phyloP scores from a whole-genome alignment of 30 jellyfish, hydroid and myxozoan genomes.

The Clytia hemisphaerica region DNA sequence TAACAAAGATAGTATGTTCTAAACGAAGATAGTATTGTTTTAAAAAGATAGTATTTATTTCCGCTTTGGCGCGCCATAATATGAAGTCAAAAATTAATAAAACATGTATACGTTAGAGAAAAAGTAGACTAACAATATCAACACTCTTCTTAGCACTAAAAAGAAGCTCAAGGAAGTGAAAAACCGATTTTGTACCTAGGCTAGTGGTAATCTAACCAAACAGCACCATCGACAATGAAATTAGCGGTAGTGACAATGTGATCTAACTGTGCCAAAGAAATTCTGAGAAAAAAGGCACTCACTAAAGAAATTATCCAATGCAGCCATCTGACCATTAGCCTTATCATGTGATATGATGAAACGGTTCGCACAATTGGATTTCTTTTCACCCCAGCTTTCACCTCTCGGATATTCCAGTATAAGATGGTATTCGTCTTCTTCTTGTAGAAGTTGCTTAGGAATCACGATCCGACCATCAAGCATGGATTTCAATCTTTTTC shows the following conservation, averaged over 20 bases:
- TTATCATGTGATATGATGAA: conserved; percentile 64
- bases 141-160: too few species aligned
- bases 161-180: too few species aligned
- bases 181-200: too few species aligned
- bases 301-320: conserved; percentile 72
- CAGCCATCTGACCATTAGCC: conserved; percentile 64
- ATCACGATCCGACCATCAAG: conserved; percentile 48
- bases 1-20: too few species aligned
- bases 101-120: too few species aligned
- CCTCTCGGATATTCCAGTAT: conserved; percentile 72
- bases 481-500: conserved; percentile 49
- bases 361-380: conserved; percentile 63
- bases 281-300: background rate
- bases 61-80: too few species aligned
- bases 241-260: too few species aligned
- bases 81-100: too few species aligned
- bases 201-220: background rate
- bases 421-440: conserved; percentile 67
- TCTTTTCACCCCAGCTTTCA: conserved; percentile 57
- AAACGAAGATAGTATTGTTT: too few species aligned
- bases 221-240: background rate
- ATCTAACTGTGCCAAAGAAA: background rate
- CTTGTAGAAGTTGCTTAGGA: conserved; percentile 48
- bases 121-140: too few species aligned
- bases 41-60: too few species aligned